Percentiles rank a stretch among this genome's conserved stretches.
Conservation (phyloP, 2,113 vertebrate species). For the Phoxinus phoxinus region DNA sequence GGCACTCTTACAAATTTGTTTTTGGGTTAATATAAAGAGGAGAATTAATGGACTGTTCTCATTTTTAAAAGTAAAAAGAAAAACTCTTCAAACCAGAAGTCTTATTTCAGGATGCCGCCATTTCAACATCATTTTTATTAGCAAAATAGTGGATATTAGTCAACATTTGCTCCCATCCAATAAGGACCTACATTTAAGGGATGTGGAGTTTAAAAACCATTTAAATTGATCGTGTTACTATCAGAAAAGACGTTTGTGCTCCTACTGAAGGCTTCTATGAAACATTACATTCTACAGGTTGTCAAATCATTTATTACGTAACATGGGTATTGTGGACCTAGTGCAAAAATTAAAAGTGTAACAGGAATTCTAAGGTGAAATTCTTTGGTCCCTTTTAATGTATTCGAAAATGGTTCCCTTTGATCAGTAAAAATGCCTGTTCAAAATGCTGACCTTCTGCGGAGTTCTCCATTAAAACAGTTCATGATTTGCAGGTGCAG, state of each 20-base stretch:
- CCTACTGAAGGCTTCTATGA: conserved; percentile 29
- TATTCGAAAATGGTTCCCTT: conserved; percentile 68
- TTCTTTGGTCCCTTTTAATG: conserved; percentile 70
- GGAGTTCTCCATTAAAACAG: background rate
- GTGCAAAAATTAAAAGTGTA: background rate
- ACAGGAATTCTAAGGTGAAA: conserved; percentile 50
- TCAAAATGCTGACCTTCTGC: background rate
- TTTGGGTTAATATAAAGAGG: background rate
- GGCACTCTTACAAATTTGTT: background rate
- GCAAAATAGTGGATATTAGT: conserved; percentile 78
- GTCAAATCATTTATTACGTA: conserved; percentile 19
- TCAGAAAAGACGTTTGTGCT: conserved; percentile 43
- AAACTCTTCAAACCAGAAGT: background rate
- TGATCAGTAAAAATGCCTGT: conserved; percentile 50
- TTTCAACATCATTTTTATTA: conserved; percentile 77
- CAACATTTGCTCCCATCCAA: conserved; percentile 72
- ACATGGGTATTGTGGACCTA: background rate
- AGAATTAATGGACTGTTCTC: background rate
- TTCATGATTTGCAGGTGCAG: conserved; percentile 37
- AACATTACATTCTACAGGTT: conserved; percentile 34
- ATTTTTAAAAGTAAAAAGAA: conserved; percentile 9
- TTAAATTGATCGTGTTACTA: conserved; percentile 64
- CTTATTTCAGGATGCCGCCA: conserved; percentile 66
- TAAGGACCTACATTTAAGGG: conserved; percentile 65
- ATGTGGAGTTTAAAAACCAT: conserved; percentile 70